Evolutionary conservation across 2,797 vertebrate genomes (phyloP).

Genomic region (Siniperca scherzeri): DNA sequence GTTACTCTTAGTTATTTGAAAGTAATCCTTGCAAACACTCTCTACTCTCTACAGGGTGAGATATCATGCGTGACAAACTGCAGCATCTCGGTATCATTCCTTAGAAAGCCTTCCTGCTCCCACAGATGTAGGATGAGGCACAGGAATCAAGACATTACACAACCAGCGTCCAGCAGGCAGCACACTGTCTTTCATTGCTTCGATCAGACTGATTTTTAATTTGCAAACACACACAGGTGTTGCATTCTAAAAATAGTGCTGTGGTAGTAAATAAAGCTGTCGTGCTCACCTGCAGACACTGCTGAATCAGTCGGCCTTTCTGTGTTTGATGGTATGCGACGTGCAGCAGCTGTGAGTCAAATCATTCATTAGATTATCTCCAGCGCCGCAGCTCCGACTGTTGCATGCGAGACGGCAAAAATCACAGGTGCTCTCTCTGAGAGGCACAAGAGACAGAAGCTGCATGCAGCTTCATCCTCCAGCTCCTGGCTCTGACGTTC

Average conservation of each 20-base stretch:
- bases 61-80: constrained; percentile 12
- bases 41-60: not conserved
- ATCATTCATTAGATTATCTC: constrained; percentile 52
- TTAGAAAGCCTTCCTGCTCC: not conserved
- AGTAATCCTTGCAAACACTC: constrained; percentile 17
- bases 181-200: not conserved
- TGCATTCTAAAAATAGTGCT: constrained; percentile 41
- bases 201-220: not conserved
- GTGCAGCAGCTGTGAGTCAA: constrained; percentile 28
- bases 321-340: constrained; percentile 20
- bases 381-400: constrained; percentile 53
- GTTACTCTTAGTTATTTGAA: constrained; percentile 26
- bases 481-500: constrained; percentile 80
- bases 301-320: constrained; percentile 39
- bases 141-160: constrained; percentile 1
- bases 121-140: not conserved
- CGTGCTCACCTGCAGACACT: constrained; percentile 71
- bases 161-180: constrained; percentile 7
- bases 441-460: constrained; percentile 72
- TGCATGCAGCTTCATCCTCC: constrained; percentile 81
- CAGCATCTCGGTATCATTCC: constrained; percentile 28
- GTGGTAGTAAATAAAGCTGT: constrained; percentile 30
- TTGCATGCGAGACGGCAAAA: constrained; percentile 44
- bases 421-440: constrained; percentile 78
- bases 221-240: constrained; percentile 32